Evolutionary conservation across 1,140 invertebrate species (phyloP).

Genomic region (Drosophila kepulauana): DNA sequence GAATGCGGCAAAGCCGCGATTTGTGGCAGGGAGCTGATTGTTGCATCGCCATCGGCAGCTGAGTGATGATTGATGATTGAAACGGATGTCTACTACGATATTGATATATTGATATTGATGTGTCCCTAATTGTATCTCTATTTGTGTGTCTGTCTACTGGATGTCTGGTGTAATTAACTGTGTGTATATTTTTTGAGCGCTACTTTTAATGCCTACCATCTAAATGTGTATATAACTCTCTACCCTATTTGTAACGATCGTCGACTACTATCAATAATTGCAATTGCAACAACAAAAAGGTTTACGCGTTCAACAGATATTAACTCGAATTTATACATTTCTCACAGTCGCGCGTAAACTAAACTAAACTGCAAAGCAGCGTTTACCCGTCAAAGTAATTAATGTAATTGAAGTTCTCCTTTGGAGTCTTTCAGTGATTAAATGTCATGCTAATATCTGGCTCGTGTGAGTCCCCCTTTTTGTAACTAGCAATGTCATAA

Average conservation of each 20-base stretch:
- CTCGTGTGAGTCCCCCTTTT: background rate
- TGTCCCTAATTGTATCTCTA: slow-evolving; percentile 4
- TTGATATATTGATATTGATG: slow-evolving; percentile 27
- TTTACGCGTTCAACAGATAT: slow-evolving; percentile 16
- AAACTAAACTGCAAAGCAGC: slow-evolving; percentile 24
- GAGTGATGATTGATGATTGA: slow-evolving; percentile 6
- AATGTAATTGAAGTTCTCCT: background rate
- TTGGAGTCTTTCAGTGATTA: background rate
- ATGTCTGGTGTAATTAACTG: slow-evolving; percentile 50
- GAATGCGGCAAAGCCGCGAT: slow-evolving; percentile 59
- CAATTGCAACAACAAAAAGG: slow-evolving; percentile 1
- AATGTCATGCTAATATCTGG: background rate
- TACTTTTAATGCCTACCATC: slow-evolving; percentile 63
- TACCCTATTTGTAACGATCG: slow-evolving; percentile 24
- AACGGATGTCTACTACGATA: slow-evolving; percentile 27
- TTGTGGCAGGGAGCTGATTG: slow-evolving; percentile 73
- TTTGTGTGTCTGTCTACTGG: slow-evolving; percentile 21
- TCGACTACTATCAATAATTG: slow-evolving; percentile 16
- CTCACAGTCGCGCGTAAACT: slow-evolving; percentile 4
- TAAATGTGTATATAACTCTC: slow-evolving; percentile 71
- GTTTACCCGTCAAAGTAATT: background rate
- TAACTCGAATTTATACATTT: slow-evolving; percentile 21
- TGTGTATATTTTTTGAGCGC: slow-evolving; percentile 78
- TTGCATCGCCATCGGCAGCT: slow-evolving; percentile 64
- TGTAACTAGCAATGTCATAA: background rate